These are phyloP conservation scores for Pocillopora verrucosa DNA, from an alignment of 64 coral and sea anemone genomes.

Conservation along the genomic window DNA sequence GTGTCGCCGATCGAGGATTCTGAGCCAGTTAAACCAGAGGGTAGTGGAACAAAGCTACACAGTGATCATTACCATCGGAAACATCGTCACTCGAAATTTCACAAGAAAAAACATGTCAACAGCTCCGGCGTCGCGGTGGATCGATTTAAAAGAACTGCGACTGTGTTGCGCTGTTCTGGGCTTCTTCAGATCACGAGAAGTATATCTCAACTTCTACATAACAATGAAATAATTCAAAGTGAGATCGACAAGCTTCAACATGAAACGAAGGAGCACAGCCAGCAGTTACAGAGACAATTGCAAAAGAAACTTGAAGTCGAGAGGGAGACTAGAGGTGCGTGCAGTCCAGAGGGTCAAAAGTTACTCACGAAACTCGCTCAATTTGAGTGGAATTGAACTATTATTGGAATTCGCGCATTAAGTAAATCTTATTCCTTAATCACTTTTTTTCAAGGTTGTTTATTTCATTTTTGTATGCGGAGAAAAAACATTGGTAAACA, in stretches of 20 bases:
- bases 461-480: too few relatives aligned
- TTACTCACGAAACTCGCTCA: conserved; percentile 18
- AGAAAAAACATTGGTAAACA: too few relatives aligned
- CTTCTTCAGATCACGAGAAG: conserved; percentile 74
- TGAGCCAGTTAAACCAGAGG: neutral
- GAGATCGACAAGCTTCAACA: conserved; percentile 72
- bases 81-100: neutral
- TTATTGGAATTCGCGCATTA: neutral
- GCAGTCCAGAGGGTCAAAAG: conserved; percentile 29
- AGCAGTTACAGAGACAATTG: conserved; percentile 60
- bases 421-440: too few relatives aligned
- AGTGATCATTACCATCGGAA: neutral
- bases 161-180: conserved; percentile 66
- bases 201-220: conserved; percentile 73
- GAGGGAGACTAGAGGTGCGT: conserved; percentile 6
- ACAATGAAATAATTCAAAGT: conserved; percentile 76
- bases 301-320: conserved; percentile 60
- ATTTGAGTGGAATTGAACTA: neutral
- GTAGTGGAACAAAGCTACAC: neutral
- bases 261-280: conserved; percentile 63
- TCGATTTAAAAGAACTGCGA: conserved; percentile 44
- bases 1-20: neutral
- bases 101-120: neutral
- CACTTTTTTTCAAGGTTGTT: too few relatives aligned
- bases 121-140: neutral